Conservation (phyloP, 2,113 vertebrate species). For the Bubalus kerabau region DNA sequence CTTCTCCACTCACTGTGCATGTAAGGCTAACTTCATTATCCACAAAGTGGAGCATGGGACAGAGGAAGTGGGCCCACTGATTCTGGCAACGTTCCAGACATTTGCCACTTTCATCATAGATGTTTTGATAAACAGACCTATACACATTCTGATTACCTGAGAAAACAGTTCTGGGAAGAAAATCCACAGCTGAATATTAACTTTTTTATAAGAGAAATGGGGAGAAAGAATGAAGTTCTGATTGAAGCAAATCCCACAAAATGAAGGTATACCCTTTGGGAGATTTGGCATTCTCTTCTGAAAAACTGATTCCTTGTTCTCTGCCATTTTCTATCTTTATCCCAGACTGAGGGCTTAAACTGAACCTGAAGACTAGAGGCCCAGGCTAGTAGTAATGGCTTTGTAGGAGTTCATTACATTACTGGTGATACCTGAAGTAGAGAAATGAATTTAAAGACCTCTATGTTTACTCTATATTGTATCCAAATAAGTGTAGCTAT, state of each 20-base stretch:
- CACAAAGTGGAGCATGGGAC: background rate
- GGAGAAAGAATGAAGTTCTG: background rate
- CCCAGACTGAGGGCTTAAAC: background rate
- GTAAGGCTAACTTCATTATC: background rate
- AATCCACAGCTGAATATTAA: background rate
- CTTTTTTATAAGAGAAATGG: slow-evolving; percentile 22
- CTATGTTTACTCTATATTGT: background rate
- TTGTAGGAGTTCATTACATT: background rate
- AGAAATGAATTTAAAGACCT: background rate
- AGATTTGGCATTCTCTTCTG: background rate
- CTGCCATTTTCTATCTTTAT: background rate
- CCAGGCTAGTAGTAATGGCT: background rate
- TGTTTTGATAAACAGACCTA: background rate
- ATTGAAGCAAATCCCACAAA: background rate
- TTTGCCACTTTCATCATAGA: background rate
- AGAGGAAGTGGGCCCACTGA: background rate
- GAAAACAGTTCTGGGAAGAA: background rate
- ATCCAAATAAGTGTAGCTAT: background rate
- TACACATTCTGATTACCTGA: background rate
- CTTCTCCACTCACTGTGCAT: background rate
- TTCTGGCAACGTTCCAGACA: slow-evolving; percentile 6
- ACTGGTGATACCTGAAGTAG: background rate
- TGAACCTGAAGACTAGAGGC: background rate
- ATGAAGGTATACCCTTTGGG: background rate
- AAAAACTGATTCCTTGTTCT: background rate